phyloP scores from a whole-genome alignment of 2,113 vertebrate species.

The Forbesichthys papilliferus region DNA sequence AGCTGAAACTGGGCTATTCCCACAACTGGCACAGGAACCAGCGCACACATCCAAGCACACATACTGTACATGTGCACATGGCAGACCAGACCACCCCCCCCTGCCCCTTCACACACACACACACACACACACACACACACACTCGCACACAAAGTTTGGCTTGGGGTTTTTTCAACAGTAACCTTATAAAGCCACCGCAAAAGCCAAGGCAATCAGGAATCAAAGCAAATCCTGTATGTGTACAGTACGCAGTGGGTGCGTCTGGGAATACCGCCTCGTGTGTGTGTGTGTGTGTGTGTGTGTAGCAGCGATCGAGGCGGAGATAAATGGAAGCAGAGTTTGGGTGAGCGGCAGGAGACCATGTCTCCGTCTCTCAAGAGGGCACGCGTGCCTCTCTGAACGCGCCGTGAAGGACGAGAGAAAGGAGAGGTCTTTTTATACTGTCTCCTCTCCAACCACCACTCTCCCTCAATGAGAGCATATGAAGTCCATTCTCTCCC shows the following conservation, averaged over 20 bases:
- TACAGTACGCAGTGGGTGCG: conserved; percentile 43
- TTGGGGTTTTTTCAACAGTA: conserved; percentile 56
- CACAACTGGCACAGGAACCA: conserved; percentile 52
- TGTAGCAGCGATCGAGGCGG: conserved; percentile 17
- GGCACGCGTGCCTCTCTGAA: conserved; percentile 52
- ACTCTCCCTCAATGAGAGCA: conserved; percentile 44
- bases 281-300: neutral
- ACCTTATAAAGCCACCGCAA: conserved; percentile 66
- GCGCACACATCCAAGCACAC: conserved; percentile 3
- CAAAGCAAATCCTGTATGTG: conserved; percentile 61
- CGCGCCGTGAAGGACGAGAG: conserved; percentile 23
- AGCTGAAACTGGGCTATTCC: conserved; percentile 61
- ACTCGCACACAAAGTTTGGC: conserved; percentile 15
- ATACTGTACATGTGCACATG: conserved; percentile 11
- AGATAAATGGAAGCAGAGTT: conserved; percentile 73
- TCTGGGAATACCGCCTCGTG: conserved; percentile 14
- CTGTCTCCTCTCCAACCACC: conserved; percentile 2
- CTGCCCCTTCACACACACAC: neutral
- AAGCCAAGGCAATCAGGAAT: conserved; percentile 73
- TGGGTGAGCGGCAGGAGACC: conserved; percentile 53
- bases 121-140: neutral
- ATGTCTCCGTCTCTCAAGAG: conserved; percentile 61
- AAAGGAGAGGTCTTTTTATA: conserved; percentile 53
- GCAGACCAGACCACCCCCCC: neutral
- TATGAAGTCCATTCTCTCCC: conserved; percentile 69